Conservation (phyloP, 2,888 invertebrate species). For the Agrotis puta region DNA sequence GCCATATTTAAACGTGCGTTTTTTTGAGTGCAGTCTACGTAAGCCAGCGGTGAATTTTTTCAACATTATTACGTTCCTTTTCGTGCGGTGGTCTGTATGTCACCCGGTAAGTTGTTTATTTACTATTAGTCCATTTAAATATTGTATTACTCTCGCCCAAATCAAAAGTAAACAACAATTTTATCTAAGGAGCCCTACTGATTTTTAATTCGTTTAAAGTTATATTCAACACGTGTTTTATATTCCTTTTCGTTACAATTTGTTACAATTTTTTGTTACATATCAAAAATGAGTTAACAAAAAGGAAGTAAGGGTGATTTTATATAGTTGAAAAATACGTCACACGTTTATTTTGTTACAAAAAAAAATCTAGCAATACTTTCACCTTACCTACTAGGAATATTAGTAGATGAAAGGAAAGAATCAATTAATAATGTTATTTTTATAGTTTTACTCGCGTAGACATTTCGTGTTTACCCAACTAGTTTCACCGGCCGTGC, state of each 20-base stretch:
- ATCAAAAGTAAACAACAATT: too few species aligned
- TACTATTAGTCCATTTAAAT: too few species aligned
- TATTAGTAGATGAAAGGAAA: neutral
- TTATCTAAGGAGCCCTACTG: too few species aligned
- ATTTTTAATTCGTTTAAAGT: slow-evolving; percentile 1
- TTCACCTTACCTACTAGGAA: slow-evolving; percentile 2
- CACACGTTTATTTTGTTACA: too few species aligned
- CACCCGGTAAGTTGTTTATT: too few species aligned
- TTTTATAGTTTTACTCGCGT: neutral
- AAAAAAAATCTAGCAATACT: too few species aligned
- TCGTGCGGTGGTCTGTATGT: too few species aligned
- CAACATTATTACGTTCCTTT: too few species aligned
- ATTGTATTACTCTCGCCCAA: too few species aligned
- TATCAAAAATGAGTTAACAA: slow-evolving; percentile 6
- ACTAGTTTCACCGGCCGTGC: neutral
- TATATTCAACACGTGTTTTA: slow-evolving; percentile 7
- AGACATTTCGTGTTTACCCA: neutral
- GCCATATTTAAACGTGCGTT: too few species aligned
- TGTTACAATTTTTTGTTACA: neutral
- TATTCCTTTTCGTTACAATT: slow-evolving; percentile 3
- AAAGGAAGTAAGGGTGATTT: slow-evolving; percentile 3
- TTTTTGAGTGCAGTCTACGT: too few species aligned
- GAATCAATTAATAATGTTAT: neutral
- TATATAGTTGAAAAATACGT: neutral
- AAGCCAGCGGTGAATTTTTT: too few species aligned